Evolutionary conservation across 2,888 invertebrate species (phyloP), one percentile per base, ranked within the genome.

Genomic region (Smittia sp.): DNA sequence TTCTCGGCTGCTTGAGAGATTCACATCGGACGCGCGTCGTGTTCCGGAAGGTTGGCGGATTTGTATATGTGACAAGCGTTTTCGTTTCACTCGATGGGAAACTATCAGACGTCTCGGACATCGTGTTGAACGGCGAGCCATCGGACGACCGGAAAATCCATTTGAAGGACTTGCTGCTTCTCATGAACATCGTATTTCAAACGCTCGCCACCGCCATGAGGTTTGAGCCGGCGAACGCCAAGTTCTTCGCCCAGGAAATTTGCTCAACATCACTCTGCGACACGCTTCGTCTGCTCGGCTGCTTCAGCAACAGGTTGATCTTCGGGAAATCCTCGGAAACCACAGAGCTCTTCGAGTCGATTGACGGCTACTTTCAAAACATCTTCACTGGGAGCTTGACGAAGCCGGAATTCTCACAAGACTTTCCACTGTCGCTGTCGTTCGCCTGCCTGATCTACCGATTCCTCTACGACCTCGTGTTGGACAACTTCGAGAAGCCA

Each of bases 191-290:
- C 74, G 94, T 97, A 9, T 97, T 98, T 83, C 94, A 94, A 79
- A 96, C 96, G 0, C 88, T 99, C 76, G 94, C 95, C 75, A 94
- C 97, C 0, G 97, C 98, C 1, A 98, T 99, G 98, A 86, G 99
- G 77, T 99, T 97, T 80, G 99, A 99, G 82, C 99, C 99, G 1
- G 98, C 98, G 0, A 99, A 99, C 82, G 98, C 98, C 0, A 96
- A 96, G 81, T 96, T 96, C 84, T 99, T 99, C 84, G 91, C 96
- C 79, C 92, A 94, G 76, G 98, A 99, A 92, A 94, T 98, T 76
- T 96, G 97, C 78, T 92, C 92, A 83, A 93, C 95, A 54, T 96
- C 94, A 77, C 84, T 99, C 22, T 95, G 96, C 79, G 96, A 98
- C 79, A 96, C 98, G 0, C 85, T 99, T 67, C 87, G 96, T 18